These are phyloP conservation scores for Pycnonotus jocosus DNA, from an alignment of 2,113 vertebrate genomes.

Conservation along the genomic window DNA sequence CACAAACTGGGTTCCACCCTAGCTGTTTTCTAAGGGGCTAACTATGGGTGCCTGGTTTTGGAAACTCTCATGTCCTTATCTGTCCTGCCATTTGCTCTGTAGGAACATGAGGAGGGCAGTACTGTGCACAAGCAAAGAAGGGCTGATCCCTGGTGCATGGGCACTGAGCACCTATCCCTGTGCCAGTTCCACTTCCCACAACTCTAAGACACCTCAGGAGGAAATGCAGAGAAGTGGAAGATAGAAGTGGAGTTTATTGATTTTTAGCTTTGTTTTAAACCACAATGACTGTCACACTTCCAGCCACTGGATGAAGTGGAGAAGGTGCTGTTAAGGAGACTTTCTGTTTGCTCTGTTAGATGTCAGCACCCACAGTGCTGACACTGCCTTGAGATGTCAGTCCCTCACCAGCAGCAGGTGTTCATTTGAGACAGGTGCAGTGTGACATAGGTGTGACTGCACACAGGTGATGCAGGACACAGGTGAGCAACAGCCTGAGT, in stretches of 20 bases:
- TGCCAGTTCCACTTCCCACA: not conserved
- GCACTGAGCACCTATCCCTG: not conserved
- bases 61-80: slow-evolving; percentile 17
- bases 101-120: not conserved
- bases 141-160: not conserved
- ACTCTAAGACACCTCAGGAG: not conserved
- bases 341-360: not conserved
- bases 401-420: not conserved
- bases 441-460: not conserved
- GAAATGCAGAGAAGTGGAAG: not conserved
- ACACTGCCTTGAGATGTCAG: not conserved
- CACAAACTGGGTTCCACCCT: not conserved
- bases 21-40: slow-evolving; percentile 19
- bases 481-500: not conserved
- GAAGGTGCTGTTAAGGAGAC: not conserved
- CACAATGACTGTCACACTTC: not conserved
- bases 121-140: not conserved
- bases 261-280: not conserved
- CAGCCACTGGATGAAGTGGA: not conserved
- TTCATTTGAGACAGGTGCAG: fast-evolving
- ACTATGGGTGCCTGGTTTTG: not conserved
- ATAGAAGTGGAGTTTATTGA: not conserved
- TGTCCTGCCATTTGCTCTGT: not conserved
- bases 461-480: not conserved
- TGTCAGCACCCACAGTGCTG: not conserved